These are phyloP conservation scores for Erebia ligea DNA, from an alignment of 2,888 invertebrate genomes.

Conservation along the genomic window DNA sequence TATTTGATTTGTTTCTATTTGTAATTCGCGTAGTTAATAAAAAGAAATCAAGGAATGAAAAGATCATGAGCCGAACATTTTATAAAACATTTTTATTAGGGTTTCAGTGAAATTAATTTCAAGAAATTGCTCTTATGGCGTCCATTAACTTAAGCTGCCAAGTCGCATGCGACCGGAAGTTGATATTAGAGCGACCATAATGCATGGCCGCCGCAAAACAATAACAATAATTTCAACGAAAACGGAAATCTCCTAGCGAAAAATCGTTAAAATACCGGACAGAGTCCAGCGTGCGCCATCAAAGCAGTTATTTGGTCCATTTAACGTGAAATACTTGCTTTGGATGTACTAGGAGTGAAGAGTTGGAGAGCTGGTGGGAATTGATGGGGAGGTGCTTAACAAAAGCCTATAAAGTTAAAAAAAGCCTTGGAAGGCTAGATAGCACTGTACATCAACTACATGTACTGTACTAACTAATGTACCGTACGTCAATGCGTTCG, in stretches of 20 bases:
- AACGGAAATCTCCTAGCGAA: constrained; percentile 68
- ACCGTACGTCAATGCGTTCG: no score
- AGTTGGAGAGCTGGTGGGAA: constrained; percentile 10
- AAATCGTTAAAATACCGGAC: constrained; percentile 68
- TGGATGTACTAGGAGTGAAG: constrained; percentile 45
- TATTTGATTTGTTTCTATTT: no score
- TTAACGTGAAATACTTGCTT: constrained; percentile 76
- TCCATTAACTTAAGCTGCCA: constrained; percentile 36
- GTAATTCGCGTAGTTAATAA: no score
- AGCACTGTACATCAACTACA: no score
- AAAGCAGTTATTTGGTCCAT: constrained; percentile 75
- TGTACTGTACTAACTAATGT: no score
- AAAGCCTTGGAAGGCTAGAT: no score
- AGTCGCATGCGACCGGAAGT: constrained; percentile 39
- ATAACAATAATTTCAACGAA: constrained; percentile 71
- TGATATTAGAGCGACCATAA: constrained; percentile 42
- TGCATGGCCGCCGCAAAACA: constrained; percentile 52
- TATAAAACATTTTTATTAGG: background rate
- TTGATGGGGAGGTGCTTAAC: background rate
- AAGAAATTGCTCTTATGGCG: constrained; percentile 9
- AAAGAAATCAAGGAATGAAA: background rate
- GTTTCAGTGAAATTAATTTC: constrained; percentile 14
- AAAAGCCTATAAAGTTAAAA: background rate
- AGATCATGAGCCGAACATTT: background rate
- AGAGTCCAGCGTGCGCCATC: constrained; percentile 62